These are phyloP conservation scores for Nyctereutes procyonoides DNA, from an alignment of 2,113 vertebrate species.

Conservation along the genomic window DNA sequence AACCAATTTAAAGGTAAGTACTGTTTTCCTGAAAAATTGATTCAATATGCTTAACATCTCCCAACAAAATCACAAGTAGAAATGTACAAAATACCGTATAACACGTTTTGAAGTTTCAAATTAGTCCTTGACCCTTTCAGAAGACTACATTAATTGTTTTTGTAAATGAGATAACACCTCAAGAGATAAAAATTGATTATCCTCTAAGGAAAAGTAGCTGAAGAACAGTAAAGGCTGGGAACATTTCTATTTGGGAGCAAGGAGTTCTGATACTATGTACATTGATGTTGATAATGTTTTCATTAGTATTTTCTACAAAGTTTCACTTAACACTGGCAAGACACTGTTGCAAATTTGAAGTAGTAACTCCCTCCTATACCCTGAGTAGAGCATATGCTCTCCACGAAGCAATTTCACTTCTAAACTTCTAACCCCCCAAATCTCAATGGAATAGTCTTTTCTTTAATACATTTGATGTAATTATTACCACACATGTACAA, in stretches of 20 bases:
- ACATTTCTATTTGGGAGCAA: neutral
- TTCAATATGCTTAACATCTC: conserved; percentile 42
- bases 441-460: neutral
- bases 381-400: neutral
- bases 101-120: neutral
- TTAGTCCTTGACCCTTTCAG: neutral
- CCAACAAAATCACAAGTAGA: neutral
- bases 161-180: neutral
- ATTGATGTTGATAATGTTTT: neutral
- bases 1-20: conserved; percentile 1
- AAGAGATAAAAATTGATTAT: neutral
- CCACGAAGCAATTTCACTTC: neutral
- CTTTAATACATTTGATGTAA: neutral
- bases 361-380: neutral
- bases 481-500: neutral
- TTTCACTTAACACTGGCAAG: neutral
- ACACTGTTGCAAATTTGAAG: neutral
- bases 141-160: neutral
- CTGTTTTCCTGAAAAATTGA: conserved; percentile 46
- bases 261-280: neutral
- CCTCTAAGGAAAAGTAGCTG: neutral
- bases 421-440: neutral
- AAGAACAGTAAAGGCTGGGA: neutral
- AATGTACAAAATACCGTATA: conserved; percentile 26
- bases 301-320: neutral